These are phyloP conservation scores for Alfaro cultratus DNA, from an alignment of 2,797 vertebrate species.

Conservation along the genomic window DNA sequence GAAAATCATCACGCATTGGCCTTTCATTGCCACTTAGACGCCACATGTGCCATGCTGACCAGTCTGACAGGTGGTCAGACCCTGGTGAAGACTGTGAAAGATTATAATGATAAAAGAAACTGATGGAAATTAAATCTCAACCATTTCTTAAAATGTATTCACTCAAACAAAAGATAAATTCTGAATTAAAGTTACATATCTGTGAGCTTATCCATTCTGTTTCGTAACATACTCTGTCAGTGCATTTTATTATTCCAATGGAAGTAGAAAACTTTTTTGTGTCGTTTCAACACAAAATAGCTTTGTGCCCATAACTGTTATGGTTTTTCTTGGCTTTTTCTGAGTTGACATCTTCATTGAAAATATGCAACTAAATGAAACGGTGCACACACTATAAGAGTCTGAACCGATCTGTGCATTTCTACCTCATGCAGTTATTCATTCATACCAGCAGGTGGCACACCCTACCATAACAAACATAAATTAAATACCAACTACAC, in stretches of 20 bases:
- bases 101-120: neutral
- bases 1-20: conserved; percentile 52
- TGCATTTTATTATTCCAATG: neutral
- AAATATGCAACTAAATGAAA: neutral
- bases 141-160: neutral
- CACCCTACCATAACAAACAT: neutral
- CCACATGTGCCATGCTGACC: conserved; percentile 18
- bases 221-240: neutral
- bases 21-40: conserved; percentile 42
- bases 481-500: neutral
- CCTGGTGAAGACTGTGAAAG: neutral
- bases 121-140: neutral
- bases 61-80: neutral
- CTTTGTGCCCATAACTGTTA: neutral
- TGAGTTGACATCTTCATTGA: neutral
- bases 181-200: neutral
- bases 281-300: neutral
- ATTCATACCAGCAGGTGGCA: neutral
- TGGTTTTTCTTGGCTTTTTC: neutral
- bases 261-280: neutral
- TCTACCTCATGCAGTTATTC: neutral
- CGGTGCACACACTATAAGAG: no score
- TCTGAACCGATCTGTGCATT: neutral
- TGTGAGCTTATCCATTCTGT: neutral
- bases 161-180: neutral